Conservation (phyloP, 2,888 invertebrate species). For the Chloroclysta siterata region DNA sequence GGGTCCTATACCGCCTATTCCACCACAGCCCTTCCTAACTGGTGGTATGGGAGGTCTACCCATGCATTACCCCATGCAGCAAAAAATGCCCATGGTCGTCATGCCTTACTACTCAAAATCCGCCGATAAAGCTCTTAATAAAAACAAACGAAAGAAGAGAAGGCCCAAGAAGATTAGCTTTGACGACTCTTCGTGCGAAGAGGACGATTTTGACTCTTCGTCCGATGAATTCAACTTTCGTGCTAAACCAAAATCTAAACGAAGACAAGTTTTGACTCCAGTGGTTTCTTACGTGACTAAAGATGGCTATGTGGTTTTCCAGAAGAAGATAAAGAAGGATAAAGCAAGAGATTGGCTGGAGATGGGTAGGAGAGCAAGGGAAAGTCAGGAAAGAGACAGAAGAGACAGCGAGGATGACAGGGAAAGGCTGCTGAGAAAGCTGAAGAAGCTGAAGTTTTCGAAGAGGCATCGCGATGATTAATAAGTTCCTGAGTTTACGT, state of each 20-base stretch:
- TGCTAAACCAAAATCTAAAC: slow-evolving; percentile 36
- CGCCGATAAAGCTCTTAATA: slow-evolving; percentile 46
- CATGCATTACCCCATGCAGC: slow-evolving; percentile 51
- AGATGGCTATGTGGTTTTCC: slow-evolving; percentile 71
- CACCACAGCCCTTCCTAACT: slow-evolving; percentile 43
- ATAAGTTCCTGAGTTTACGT: not conserved
- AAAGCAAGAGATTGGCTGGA: slow-evolving; percentile 71
- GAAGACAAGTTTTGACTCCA: slow-evolving; percentile 66
- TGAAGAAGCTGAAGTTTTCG: slow-evolving; percentile 33
- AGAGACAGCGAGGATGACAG: slow-evolving; percentile 30
- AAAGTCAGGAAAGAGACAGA: slow-evolving; percentile 34
- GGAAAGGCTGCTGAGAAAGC: slow-evolving; percentile 25
- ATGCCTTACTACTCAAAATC: slow-evolving; percentile 68
- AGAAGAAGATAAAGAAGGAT: slow-evolving; percentile 72
- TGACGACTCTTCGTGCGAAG: slow-evolving; percentile 29
- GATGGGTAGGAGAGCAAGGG: slow-evolving; percentile 41
- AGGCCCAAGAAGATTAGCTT: slow-evolving; percentile 38
- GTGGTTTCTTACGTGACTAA: slow-evolving; percentile 75
- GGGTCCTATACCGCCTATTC: slow-evolving; percentile 46
- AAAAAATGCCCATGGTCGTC: slow-evolving; percentile 65
- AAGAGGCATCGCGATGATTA: slow-evolving; percentile 24
- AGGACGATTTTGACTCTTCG: slow-evolving; percentile 37
- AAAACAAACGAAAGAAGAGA: slow-evolving; percentile 35
- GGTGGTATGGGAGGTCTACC: slow-evolving; percentile 31
- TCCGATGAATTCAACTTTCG: slow-evolving; percentile 42